Evolutionary conservation across 2,888 invertebrate genomes (phyloP).

Genomic region (Cosmia trapezina): DNA sequence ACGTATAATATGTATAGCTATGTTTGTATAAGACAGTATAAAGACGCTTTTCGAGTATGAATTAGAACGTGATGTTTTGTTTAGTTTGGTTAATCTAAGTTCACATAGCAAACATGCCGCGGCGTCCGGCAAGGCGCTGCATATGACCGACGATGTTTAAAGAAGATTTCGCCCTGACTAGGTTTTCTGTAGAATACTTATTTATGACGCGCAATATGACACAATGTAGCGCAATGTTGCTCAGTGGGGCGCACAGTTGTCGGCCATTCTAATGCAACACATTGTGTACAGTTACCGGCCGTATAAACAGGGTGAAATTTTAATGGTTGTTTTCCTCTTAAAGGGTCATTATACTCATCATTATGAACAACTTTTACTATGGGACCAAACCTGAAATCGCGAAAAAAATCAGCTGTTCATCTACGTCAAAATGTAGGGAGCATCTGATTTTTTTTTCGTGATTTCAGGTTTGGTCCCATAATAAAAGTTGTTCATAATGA

Average conservation of each 20-base stretch:
- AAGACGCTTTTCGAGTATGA: neutral
- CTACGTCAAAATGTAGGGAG: too few species aligned
- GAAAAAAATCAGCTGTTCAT: too few species aligned
- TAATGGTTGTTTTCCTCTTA: too few species aligned
- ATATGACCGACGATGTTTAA: neutral
- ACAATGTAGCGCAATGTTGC: constrained; percentile 7
- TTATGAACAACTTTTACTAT: too few species aligned
- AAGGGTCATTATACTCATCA: too few species aligned
- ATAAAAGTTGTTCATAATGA: too few species aligned
- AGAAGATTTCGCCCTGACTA: neutral
- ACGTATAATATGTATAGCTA: neutral
- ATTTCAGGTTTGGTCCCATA: too few species aligned
- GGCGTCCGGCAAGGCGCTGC: too few species aligned
- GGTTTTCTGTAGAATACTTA: constrained; percentile 18
- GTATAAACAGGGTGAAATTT: too few species aligned
- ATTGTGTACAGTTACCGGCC: neutral
- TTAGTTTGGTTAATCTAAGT: neutral
- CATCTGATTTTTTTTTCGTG: too few species aligned
- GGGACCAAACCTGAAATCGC: too few species aligned
- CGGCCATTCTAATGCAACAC: constrained; percentile 1
- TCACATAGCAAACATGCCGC: neutral
- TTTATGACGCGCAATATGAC: neutral
- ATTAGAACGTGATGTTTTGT: neutral
- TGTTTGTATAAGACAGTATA: neutral
- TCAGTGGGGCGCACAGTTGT: constrained; percentile 9